Conservation (phyloP, 2,797 vertebrate species). For the Labeo calbasu region DNA sequence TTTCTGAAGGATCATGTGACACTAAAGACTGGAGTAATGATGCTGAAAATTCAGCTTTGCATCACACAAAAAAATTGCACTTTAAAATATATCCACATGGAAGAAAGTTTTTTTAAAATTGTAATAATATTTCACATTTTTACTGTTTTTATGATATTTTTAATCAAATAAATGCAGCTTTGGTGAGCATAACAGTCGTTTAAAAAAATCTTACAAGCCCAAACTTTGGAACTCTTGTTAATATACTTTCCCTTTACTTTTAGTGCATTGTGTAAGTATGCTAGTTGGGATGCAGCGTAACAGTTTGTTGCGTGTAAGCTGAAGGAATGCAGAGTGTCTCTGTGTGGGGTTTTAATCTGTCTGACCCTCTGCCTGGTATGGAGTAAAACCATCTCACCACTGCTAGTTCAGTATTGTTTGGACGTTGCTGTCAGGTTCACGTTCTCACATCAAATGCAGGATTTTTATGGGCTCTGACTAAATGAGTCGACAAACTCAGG, state of each 20-base stretch:
- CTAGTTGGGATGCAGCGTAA: background rate
- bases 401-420: background rate
- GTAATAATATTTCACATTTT: background rate
- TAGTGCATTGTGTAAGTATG: background rate
- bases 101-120: background rate
- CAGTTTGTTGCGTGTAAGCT: background rate
- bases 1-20: background rate
- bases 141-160: background rate
- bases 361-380: slow-evolving; percentile 7
- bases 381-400: background rate
- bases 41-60: background rate
- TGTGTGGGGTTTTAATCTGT: slow-evolving; percentile 28
- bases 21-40: background rate
- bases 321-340: slow-evolving; percentile 1
- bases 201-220: background rate
- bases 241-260: background rate
- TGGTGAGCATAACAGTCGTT: background rate
- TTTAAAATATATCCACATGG: background rate
- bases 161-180: background rate
- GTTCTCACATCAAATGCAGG: background rate
- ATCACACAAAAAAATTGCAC: background rate
- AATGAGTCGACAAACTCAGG: background rate
- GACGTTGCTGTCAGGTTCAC: slow-evolving; percentile 3
- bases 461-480: background rate
- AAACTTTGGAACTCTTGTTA: background rate